These are phyloP conservation scores for Diloba caeruleocephala DNA, from an alignment of 2,888 invertebrate genomes.

Conservation along the genomic window DNA sequence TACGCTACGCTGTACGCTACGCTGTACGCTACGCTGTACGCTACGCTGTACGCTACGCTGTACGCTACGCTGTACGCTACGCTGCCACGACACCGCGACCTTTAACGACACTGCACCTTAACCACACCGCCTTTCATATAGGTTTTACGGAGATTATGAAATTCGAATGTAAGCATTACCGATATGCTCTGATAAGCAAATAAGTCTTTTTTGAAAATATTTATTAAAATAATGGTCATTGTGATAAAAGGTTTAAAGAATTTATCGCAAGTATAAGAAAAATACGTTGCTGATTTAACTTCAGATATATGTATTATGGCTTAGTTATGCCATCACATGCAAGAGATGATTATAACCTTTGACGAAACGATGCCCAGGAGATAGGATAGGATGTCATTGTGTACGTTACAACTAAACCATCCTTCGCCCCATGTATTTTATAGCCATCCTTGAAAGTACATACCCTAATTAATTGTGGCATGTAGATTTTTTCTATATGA, in stretches of 20 bases:
- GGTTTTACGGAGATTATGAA: conserved; percentile 24
- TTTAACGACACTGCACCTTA: too few relatives aligned
- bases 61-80: conserved; percentile 6
- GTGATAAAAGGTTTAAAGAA: conserved; percentile 6
- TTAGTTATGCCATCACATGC: background rate
- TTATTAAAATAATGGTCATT: conserved; percentile 4
- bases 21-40: too few relatives aligned
- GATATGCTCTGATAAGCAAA: conserved; percentile 36
- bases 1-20: background rate
- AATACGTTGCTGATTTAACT: too few relatives aligned
- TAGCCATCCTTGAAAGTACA: background rate
- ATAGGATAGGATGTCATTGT: background rate
- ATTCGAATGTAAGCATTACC: conserved; percentile 22
- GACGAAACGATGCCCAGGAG: background rate
- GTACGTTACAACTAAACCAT: background rate
- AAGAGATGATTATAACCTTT: conserved; percentile 1
- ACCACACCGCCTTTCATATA: conserved; percentile 7
- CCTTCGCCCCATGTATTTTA: background rate
- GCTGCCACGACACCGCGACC: conserved; percentile 16
- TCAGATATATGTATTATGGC: too few relatives aligned
- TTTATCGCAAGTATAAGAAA: too few relatives aligned
- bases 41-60: conserved; percentile 3
- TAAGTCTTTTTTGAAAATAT: conserved; percentile 23
- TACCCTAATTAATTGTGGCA: too few relatives aligned
- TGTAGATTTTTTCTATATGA: too few relatives aligned